Evolutionary conservation across 2,797 vertebrate genomes (phyloP).

Genomic region (Cygnus olor): DNA sequence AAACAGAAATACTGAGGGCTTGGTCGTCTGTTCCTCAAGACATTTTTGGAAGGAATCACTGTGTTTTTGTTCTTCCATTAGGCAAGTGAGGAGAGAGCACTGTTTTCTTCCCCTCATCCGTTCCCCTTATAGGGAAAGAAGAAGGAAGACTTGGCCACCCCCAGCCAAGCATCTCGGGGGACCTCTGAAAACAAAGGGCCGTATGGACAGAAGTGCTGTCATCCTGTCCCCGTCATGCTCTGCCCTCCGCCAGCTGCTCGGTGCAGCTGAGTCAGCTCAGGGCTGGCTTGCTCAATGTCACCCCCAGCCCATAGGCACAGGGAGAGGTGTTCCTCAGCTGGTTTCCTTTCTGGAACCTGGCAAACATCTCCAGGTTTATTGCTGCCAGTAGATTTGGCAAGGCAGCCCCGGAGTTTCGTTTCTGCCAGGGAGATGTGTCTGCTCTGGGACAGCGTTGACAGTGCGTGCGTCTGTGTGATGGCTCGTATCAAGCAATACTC

Average conservation of each 20-base stretch:
- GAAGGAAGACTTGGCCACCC: constrained; percentile 45
- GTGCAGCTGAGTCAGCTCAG: fast-evolving
- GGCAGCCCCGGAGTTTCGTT: neutral
- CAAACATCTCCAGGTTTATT: neutral
- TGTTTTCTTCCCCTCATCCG: constrained; percentile 32
- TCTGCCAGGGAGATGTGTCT: neutral
- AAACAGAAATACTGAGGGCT: neutral
- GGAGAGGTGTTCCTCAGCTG: neutral
- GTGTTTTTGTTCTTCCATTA: constrained; percentile 53
- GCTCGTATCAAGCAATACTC: neutral
- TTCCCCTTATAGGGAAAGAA: constrained; percentile 58
- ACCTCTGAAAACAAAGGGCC: constrained; percentile 19
- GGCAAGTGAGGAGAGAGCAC: constrained; percentile 5
- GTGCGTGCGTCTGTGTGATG: fast-evolving
- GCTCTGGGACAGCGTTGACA: neutral
- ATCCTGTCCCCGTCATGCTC: neutral
- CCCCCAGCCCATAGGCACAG: neutral
- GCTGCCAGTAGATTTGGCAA: neutral
- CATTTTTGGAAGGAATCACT: constrained; percentile 32
- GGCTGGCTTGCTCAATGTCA: fast-evolving
- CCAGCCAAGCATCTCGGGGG: neutral
- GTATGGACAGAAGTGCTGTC: neutral
- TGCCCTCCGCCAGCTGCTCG: neutral
- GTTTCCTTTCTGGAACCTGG: neutral
- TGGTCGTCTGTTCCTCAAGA: constrained; percentile 29